phyloP scores from a whole-genome alignment of 2,113 vertebrate species.

The Periophthalmus modestus region DNA sequence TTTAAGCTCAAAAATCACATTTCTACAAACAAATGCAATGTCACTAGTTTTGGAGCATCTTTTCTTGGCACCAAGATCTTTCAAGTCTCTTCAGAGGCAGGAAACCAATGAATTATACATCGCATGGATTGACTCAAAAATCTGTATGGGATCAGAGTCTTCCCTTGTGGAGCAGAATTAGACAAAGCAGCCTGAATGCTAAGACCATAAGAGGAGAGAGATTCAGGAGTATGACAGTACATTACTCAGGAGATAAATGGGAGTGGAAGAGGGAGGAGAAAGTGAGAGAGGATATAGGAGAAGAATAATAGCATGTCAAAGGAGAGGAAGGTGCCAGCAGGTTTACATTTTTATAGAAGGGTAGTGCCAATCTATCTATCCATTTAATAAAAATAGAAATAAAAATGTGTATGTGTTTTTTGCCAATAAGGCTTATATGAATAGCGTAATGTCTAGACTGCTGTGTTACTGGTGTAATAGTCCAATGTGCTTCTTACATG shows the following conservation, averaged over 20 bases:
- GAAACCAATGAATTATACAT: constrained; percentile 41
- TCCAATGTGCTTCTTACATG: background rate
- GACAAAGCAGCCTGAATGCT: constrained; percentile 48
- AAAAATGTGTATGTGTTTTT: background rate
- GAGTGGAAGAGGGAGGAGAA: constrained; percentile 57
- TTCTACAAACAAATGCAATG: constrained; percentile 1
- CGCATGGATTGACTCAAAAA: constrained; percentile 29
- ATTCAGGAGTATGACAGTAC: constrained; percentile 58
- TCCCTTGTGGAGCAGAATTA: constrained; percentile 44
- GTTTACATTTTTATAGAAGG: constrained; percentile 28
- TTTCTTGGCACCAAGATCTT: constrained; percentile 26
- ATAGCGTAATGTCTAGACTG: too few relatives aligned
- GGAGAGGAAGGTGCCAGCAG: constrained; percentile 42
- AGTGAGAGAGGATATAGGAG: constrained; percentile 55
- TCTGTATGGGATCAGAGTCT: constrained; percentile 37
- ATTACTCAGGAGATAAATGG: constrained; percentile 71
- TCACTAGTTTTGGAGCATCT: constrained; percentile 21
- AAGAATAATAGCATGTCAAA: constrained; percentile 69
- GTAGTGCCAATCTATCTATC: background rate
- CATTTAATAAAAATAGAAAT: background rate
- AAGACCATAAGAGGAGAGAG: constrained; percentile 43
- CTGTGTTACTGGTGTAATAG: too few relatives aligned
- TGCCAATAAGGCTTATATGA: background rate
- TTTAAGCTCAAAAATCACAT: background rate
- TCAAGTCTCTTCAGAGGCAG: constrained; percentile 26